A percentile compares a stretch with the other conserved stretches of the same genome.
These are phyloP conservation scores for Tuberolachnus salignus DNA, from an alignment of 2,888 invertebrate genomes.

Conservation along the genomic window DNA sequence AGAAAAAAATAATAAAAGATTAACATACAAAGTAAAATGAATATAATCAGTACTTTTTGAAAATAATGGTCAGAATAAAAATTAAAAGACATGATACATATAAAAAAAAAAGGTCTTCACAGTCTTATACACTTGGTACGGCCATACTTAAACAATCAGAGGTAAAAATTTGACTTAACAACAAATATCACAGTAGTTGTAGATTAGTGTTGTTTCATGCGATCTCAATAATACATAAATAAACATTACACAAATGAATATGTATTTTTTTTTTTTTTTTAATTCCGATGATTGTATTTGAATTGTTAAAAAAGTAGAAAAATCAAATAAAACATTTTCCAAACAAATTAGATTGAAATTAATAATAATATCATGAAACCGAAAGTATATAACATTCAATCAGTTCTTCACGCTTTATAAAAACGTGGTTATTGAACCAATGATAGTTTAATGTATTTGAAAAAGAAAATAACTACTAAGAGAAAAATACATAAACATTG, in stretches of 20 bases:
- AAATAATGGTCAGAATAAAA: conserved; percentile 17
- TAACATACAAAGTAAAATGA: conserved; percentile 30
- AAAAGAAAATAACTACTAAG: neutral
- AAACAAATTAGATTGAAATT: conserved; percentile 1
- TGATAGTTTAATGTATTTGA: neutral
- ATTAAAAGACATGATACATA: neutral
- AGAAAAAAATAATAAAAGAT: conserved; percentile 19
- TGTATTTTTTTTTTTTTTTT: conserved; percentile 17
- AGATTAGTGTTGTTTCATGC: conserved; percentile 43
- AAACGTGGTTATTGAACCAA: neutral
- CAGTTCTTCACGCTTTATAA: conserved; percentile 8
- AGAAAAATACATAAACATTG: neutral
- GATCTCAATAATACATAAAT: conserved; percentile 10
- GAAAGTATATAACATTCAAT: neutral
- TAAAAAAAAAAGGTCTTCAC: neutral
- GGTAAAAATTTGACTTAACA: conserved; percentile 49
- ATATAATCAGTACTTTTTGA: conserved; percentile 38
- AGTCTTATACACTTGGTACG: conserved; percentile 47
- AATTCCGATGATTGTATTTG: conserved; percentile 22
- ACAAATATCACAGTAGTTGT: conserved; percentile 55
- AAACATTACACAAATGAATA: conserved; percentile 9
- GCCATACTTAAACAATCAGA: conserved; percentile 41
- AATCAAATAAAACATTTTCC: conserved; percentile 8
- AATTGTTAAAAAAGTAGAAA: conserved; percentile 34
- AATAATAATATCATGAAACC: conserved; percentile 9